phyloP scores from a whole-genome alignment of 2,113 vertebrate species.

The Chascanopsetta lugubris region DNA sequence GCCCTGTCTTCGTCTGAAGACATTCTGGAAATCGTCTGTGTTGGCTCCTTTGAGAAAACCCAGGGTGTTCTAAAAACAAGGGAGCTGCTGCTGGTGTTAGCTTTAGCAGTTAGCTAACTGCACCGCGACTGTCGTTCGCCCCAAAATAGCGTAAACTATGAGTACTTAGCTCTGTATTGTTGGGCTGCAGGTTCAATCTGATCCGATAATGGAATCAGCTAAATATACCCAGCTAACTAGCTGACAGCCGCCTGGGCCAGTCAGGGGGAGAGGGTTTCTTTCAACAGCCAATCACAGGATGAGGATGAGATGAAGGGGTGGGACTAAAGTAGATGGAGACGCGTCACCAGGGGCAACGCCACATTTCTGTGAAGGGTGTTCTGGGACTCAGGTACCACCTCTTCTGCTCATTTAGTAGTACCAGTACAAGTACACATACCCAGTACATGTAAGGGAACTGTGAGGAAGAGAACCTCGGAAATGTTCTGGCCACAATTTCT shows the following conservation, averaged over 20 bases:
- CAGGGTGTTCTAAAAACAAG: conserved; percentile 11
- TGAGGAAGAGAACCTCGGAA: too few species aligned
- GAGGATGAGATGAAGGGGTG: conserved; percentile 30
- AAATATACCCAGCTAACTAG: conserved; percentile 71
- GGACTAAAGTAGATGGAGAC: conserved; percentile 54
- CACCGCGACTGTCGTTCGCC: conserved; percentile 1
- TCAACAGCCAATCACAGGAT: conserved; percentile 58
- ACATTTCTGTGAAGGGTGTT: conserved; percentile 5
- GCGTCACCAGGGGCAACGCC: conserved; percentile 80
- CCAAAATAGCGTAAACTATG: conserved; percentile 25
- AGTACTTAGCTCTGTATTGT: conserved; percentile 24
- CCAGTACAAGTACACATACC: too few species aligned
- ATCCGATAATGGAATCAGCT: conserved; percentile 81
- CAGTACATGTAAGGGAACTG: too few species aligned
- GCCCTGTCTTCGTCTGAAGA: conserved; percentile 85
- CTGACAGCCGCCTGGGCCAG: conserved; percentile 54
- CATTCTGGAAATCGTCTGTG: conserved; percentile 69
- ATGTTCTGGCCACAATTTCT: too few species aligned
- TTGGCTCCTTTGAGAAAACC: conserved; percentile 40
- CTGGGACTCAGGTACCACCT: neutral
- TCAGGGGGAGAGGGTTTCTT: neutral
- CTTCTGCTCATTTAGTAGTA: neutral
- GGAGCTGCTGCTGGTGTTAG: conserved; percentile 1
- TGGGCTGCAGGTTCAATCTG: conserved; percentile 59
- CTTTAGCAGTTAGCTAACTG: conserved; percentile 12